Base-by-base conservation (phyloP, 1,140 invertebrate genomes). In the Bombyx mandarina region DNA sequence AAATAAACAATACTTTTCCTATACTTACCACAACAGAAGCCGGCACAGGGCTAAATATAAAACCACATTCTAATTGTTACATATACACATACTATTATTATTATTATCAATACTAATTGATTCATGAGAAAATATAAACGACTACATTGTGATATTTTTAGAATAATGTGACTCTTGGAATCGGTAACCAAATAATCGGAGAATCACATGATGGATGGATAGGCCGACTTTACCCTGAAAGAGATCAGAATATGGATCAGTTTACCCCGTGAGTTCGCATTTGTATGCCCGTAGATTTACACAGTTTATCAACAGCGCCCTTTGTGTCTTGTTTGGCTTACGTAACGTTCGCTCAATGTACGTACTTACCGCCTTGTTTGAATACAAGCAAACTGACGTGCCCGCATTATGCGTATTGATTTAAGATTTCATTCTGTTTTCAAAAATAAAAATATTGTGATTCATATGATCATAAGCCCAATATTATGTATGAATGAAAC, bases 301-400 rank as follows among this genome's bases (percentile, higher is more conserved):
- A 63, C 61, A 65, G 63, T 62, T 69, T 65, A 69, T 65, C 61
- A 60, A 44, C 47, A 58, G 56, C 48, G 53, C 63, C 60, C 56
- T 68, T 68, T 68, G 63, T 64, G 57, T 58, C 56, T 65, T 65
- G 60, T 68, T 68, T 57, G 56, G 60, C 55, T 62, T 60, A 56
- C 18, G 52, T 57, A 61, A 49, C 58, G 44, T 26, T 53, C 10
- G n/a, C 50, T 5, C 8, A 51, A 51, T 26, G 50, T 51, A 4
- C n/a, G 26, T 35, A 51, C 42, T n/a, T 51, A 51, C 8, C 8
- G 45, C 8, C 22, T 35, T 51, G 8, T 51, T 35, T 51, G 26
- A 51, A 51, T 22, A 35, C 26, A 51, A 51, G 42, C 50, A 51
- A 56, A 61, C 56, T 57, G 60, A 65, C 56, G 54, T 9, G 18